phyloP scores from a whole-genome alignment of 1,140 invertebrate genomes.

The Drosophila cardini region DNA sequence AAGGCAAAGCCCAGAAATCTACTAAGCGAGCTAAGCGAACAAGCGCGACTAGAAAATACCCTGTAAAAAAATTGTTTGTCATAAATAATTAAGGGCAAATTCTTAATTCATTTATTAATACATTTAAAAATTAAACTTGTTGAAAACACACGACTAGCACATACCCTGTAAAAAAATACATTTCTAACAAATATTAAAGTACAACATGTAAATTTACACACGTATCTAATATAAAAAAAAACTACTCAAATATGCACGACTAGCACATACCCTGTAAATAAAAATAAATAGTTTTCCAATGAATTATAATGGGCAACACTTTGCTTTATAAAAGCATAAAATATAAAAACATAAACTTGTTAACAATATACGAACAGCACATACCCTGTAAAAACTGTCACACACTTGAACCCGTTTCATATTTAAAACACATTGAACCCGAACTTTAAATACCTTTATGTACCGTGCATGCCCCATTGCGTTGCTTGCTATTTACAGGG shows the following conservation, averaged over 20 bases:
- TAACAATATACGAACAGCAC: not conserved
- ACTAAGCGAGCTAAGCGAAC: not conserved
- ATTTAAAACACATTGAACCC: too few relatives aligned
- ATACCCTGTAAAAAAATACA: not conserved
- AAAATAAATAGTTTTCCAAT: too few relatives aligned
- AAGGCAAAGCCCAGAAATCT: slow-evolving; percentile 40
- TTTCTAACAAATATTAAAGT: not conserved
- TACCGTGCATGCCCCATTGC: not conserved
- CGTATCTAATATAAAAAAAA: not conserved
- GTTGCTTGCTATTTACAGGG: slow-evolving; percentile 3
- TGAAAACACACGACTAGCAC: not conserved
- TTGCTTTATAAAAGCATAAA: too few relatives aligned
- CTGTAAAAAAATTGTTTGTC: not conserved
- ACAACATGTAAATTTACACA: not conserved
- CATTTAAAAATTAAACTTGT: not conserved
- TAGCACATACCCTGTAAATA: slow-evolving; percentile 1
- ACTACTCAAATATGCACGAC: not conserved
- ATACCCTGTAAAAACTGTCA: not conserved
- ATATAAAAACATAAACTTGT: too few relatives aligned
- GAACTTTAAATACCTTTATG: too few relatives aligned
- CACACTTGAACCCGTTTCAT: too few relatives aligned
- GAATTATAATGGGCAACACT: too few relatives aligned
- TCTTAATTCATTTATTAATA: not conserved
- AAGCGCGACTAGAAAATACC: not conserved
- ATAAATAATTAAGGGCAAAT: not conserved